Percentiles rank a stretch among this genome's conserved stretches.
Conservation (phyloP, 1,140 invertebrate species). For the Phthorimaea operculella region DNA sequence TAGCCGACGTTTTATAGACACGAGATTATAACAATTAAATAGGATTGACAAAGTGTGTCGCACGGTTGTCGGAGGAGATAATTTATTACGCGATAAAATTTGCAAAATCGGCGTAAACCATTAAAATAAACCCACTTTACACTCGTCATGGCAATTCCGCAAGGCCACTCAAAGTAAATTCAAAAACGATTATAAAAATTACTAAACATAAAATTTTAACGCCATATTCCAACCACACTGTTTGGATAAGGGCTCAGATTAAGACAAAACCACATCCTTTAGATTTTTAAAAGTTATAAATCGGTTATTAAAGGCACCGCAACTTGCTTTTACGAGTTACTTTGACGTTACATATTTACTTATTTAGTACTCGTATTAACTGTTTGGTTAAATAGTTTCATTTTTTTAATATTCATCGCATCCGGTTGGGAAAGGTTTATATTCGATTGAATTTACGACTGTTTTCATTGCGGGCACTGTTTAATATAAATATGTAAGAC, state of each 20-base stretch:
- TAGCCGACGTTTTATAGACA: background rate
- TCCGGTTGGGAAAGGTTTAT: constrained; percentile 50
- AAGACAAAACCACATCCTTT: constrained; percentile 47
- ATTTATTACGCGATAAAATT: background rate
- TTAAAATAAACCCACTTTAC: constrained; percentile 16
- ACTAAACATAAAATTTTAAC: constrained; percentile 22
- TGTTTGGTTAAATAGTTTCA: constrained; percentile 45
- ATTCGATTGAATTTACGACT: constrained; percentile 61
- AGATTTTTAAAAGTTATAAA: constrained; percentile 44
- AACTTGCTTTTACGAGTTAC: constrained; percentile 30
- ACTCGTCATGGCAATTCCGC: background rate
- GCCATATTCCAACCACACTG: constrained; percentile 17
- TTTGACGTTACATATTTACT: constrained; percentile 25
- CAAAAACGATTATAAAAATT: background rate
- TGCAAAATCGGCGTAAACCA: constrained; percentile 3
- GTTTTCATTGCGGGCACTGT: constrained; percentile 60
- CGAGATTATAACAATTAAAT: background rate
- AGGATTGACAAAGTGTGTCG: background rate
- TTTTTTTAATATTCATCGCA: constrained; percentile 49
- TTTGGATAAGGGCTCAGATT: constrained; percentile 26
- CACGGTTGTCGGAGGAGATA: background rate
- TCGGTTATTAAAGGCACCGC: constrained; percentile 38
- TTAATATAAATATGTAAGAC: constrained; percentile 58
- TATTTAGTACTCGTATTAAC: constrained; percentile 30
- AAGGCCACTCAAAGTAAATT: background rate